These are phyloP conservation scores for Protonibea diacanthus DNA, from an alignment of 2,797 vertebrate genomes.

Conservation along the genomic window DNA sequence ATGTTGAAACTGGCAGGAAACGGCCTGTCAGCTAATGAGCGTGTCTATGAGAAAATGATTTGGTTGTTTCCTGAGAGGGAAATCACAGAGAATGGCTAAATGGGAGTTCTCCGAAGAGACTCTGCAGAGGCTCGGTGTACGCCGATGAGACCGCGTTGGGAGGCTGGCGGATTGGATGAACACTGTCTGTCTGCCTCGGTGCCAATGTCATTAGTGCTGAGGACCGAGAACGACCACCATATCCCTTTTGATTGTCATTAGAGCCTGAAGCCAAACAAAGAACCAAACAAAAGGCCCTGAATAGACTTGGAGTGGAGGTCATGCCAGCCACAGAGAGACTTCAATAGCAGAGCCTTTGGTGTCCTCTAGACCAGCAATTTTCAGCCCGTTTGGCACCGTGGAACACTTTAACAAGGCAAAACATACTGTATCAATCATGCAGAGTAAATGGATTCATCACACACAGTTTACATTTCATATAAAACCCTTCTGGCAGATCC, in stretches of 20 bases:
- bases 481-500: constrained; percentile 51
- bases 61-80: constrained; percentile 87
- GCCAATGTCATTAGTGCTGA: constrained; percentile 83
- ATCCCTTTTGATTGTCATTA: constrained; percentile 81
- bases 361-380: constrained; percentile 64
- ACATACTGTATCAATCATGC: constrained; percentile 71
- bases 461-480: constrained; percentile 44
- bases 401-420: constrained; percentile 59
- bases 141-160: constrained; percentile 66
- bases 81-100: constrained; percentile 88
- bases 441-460: constrained; percentile 71
- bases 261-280: constrained; percentile 77
- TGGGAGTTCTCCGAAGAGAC: constrained; percentile 83
- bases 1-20: constrained; percentile 86
- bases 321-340: constrained; percentile 70
- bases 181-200: constrained; percentile 71
- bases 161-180: constrained; percentile 74
- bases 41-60: constrained; percentile 86
- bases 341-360: constrained; percentile 63
- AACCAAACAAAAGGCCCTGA: constrained; percentile 74
- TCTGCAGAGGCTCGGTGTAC: constrained; percentile 56
- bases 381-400: constrained; percentile 62
- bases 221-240: constrained; percentile 76
- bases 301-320: constrained; percentile 79
- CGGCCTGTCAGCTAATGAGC: constrained; percentile 85